Base-by-base conservation (phyloP, 2,113 vertebrate genomes). In the Silurus meridionalis region DNA sequence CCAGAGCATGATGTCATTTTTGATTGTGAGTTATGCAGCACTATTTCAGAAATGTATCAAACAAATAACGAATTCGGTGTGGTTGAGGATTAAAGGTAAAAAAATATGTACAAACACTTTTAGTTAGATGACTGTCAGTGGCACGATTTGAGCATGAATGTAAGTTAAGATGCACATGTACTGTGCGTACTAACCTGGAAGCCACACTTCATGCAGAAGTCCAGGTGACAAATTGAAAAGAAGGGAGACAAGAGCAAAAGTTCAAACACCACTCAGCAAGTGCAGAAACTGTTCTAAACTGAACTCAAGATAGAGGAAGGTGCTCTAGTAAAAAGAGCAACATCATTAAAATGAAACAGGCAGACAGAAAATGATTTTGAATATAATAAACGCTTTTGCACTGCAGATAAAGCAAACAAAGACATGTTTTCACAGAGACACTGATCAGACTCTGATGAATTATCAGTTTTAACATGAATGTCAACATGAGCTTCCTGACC, bases 151-250 rank as follows among this genome's bases (percentile, higher is more conserved):
- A 53, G 71, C 8, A 58, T 80, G 78, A 61, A 57, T 79, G 57
- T 80, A 74, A 82, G 55, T 81, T 77, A 48, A 84, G 88, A 87
- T 72, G 91, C 90, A 83, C 92, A 88, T 89, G 91, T 82, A 64
- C 66, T 89, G 91, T 83, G 71, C 89, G 92, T 95, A 99, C 98
- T 98, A 95, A 99, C 98, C 98, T 99, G 95, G 97, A 97, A 90
- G 97, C 94, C 95, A 98, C 93, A 94, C 98, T 99, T 97, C 95
- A 92, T 94, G 94, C 93, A 94, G 86, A 94, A 95, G 91, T 96
- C 97, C 97, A 94, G 94, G 93, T 93, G 93, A 94, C 94, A 95
- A 95, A 94, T 90, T 93, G 90, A 93, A 95, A 96, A 89, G 78
- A 83, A 89, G 57, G 94, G 94, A 96, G 95, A 97, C 95, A 87